phyloP scores from a whole-genome alignment of 1,140 invertebrate genomes.

The Drosophila fuyamai region DNA sequence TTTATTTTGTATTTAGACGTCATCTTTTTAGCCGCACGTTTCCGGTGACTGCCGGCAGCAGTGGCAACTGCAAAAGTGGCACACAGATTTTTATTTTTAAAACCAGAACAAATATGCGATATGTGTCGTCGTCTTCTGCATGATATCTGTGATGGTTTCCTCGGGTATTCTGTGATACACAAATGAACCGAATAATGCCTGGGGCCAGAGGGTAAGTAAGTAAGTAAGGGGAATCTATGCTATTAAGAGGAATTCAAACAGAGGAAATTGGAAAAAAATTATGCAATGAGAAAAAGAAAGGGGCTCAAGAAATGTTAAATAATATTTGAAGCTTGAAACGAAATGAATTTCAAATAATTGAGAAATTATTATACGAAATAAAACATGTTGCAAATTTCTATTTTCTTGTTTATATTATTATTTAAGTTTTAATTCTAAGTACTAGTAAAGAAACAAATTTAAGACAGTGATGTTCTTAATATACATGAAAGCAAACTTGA shows the following conservation, averaged over 20 bases:
- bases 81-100: constrained; percentile 76
- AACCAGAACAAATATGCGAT: constrained; percentile 74
- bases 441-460: too few species aligned
- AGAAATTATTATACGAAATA: too few species aligned
- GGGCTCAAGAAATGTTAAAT: too few species aligned
- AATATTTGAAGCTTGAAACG: too few species aligned
- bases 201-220: constrained; percentile 18
- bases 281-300: neutral
- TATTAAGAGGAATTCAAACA: constrained; percentile 2
- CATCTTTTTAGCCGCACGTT: constrained; percentile 65
- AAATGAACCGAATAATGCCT: constrained; percentile 25
- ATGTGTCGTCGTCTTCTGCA: constrained; percentile 40
- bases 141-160: constrained; percentile 49
- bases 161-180: constrained; percentile 8
- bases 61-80: constrained; percentile 69
- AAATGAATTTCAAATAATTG: too few species aligned
- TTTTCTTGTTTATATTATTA: too few species aligned
- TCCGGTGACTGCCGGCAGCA: constrained; percentile 63
- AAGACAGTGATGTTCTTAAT: too few species aligned
- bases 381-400: too few species aligned
- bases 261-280: neutral
- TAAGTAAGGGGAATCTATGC: neutral
- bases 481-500: too few species aligned
- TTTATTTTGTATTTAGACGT: constrained; percentile 66
- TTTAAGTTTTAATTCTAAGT: too few species aligned